Evolutionary conservation across 1,140 invertebrate species (phyloP).

Genomic region (Drosophila seguyi): DNA sequence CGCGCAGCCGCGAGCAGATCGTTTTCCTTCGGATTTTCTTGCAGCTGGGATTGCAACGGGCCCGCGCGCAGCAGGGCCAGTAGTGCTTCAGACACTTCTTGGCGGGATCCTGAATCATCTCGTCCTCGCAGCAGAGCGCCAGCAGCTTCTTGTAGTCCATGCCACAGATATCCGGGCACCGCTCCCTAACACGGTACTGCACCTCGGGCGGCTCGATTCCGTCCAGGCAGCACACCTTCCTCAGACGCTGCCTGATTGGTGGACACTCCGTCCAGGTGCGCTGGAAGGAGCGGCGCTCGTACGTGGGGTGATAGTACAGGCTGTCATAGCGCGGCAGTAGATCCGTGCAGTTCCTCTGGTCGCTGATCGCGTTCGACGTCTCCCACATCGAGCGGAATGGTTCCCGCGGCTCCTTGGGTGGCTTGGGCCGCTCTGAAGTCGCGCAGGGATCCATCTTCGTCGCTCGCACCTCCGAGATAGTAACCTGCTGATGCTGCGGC

Average conservation of each 20-base stretch:
- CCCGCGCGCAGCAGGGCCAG: conserved; percentile 51
- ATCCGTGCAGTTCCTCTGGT: conserved; percentile 29
- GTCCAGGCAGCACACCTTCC: conserved; percentile 58
- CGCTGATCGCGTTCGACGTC: neutral
- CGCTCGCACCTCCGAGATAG: conserved; percentile 15
- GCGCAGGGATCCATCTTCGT: conserved; percentile 11
- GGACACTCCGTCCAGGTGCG: conserved; percentile 66
- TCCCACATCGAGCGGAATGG: conserved; percentile 62
- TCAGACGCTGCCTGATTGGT: conserved; percentile 12
- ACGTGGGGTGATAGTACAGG: conserved; percentile 48
- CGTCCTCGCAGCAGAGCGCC: conserved; percentile 3
- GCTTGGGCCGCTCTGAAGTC: neutral
- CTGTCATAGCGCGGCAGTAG: conserved; percentile 57
- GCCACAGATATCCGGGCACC: conserved; percentile 10
- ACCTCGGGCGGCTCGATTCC: conserved; percentile 52
- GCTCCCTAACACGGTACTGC: conserved; percentile 7
- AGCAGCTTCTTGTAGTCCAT: conserved; percentile 16
- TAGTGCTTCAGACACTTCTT: conserved; percentile 7
- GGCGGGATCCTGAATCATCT: neutral
- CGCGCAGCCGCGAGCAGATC: conserved; percentile 11
- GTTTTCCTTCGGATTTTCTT: fast-evolving
- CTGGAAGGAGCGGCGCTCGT: conserved; percentile 32
- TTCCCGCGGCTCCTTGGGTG: neutral
- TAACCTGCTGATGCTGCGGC: neutral
- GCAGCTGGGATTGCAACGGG: conserved; percentile 13